A percentile compares a stretch with the other conserved stretches of the same genome.
Evolutionary conservation across 1,140 invertebrate species (phyloP).

Genomic region (Chironomus striatipennis): DNA sequence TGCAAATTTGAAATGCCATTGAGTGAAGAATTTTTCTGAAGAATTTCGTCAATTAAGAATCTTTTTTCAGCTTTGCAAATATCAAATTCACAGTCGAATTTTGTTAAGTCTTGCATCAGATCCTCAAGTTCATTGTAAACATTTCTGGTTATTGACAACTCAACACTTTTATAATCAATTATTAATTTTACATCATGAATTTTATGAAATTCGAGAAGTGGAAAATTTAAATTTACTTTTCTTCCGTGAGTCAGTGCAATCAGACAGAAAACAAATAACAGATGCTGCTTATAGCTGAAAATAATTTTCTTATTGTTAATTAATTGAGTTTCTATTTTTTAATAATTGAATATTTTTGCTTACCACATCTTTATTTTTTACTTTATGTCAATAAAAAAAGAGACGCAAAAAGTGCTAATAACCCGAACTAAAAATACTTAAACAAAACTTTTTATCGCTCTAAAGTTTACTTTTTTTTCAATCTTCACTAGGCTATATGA

Average conservation of each 20-base stretch:
- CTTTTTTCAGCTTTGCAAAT: too few species aligned
- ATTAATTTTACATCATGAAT: background rate
- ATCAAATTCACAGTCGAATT: too few species aligned
- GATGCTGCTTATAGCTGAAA: background rate
- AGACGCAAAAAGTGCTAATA: slow-evolving; percentile 1
- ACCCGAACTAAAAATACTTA: background rate
- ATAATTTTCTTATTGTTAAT: background rate
- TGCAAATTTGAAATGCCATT: too few species aligned
- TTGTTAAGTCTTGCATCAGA: background rate
- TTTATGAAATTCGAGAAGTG: background rate
- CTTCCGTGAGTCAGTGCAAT: background rate
- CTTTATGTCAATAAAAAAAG: background rate
- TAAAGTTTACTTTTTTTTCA: too few species aligned
- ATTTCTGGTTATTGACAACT: background rate
- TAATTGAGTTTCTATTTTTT: background rate
- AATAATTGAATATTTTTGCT: background rate
- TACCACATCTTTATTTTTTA: background rate
- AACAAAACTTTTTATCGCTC: background rate
- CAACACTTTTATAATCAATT: background rate
- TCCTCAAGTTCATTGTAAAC: background rate
- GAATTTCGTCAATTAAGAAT: too few species aligned
- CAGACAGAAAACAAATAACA: background rate
- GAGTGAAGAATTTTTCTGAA: too few species aligned
- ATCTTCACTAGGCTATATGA: too few species aligned
- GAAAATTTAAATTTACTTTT: background rate